These are phyloP conservation scores for Hippotragus niger DNA, from an alignment of 2,113 vertebrate genomes.

Conservation along the genomic window DNA sequence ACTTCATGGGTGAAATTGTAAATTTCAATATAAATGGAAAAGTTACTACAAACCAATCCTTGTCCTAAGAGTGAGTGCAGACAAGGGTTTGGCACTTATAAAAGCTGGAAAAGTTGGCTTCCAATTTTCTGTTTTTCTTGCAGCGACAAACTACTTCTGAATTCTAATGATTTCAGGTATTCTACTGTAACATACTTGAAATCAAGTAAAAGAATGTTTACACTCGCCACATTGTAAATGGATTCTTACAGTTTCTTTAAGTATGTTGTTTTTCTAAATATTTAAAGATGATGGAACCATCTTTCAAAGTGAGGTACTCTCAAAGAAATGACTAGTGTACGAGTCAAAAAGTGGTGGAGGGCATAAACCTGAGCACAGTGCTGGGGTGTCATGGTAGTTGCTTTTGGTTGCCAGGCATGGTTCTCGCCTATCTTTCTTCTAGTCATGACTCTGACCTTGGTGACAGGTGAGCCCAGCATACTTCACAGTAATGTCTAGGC, in stretches of 20 bases:
- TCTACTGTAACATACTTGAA: neutral
- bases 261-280: neutral
- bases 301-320: neutral
- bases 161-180: constrained; percentile 10
- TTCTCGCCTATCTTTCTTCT: neutral
- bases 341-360: neutral
- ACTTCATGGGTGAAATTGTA: constrained; percentile 15
- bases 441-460: too few species aligned
- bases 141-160: neutral
- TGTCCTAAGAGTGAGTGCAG: neutral
- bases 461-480: neutral
- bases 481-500: neutral
- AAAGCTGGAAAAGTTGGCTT: neutral
- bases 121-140: neutral
- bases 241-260: neutral
- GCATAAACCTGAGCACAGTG: neutral
- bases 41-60: neutral
- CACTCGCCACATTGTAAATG: neutral
- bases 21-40: constrained; percentile 44
- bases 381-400: neutral
- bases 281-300: neutral
- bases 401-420: neutral
- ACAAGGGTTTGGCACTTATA: neutral
- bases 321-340: neutral
- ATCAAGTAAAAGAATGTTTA: neutral